Evolutionary conservation across 1,140 invertebrate genomes (phyloP), one percentile per base, ranked within the genome.

Genomic region (Anoplophora glabripennis): DNA sequence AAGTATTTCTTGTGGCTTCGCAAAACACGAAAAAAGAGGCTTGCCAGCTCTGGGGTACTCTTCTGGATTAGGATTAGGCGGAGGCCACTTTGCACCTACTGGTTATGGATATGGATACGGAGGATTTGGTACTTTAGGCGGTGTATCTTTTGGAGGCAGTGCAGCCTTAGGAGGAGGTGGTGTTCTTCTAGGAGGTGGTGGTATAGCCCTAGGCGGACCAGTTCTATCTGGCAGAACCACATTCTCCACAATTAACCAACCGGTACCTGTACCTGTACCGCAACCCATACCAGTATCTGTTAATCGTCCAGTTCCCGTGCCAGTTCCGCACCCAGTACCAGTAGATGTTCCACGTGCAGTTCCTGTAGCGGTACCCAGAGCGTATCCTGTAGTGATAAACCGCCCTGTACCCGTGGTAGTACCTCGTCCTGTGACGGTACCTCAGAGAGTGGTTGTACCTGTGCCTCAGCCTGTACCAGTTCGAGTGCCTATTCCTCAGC

Each of bases 181-280:
- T 8, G 10, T 12, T 17, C 7, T 14, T 51, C 10, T 8, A n/a
- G 48, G 48, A 17, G 8, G 1, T 3, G 2, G 2, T 12, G 38
- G 38, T 4, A 7, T n/a, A 3, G 38, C 15, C 2, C 4, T 17
- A 12, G n/a, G n/a, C 9, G 45, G 35, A 34, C 21, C 21, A 28
- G 5, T 28, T 28, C 3, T 28, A 28, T 28, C 21, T 75, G 42
- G 11, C 51, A 45, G 46, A 49, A 41, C 58, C 44, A n/a, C 44
- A 52, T 40, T 44, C 57, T 53, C 61, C 5, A 59, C 69, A 18
- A 7, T 41, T 4, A 41, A 41, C 15, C 63, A 65, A 10, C 59
- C 57, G 12, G 59, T 69, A 15, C 55, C 65, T 4, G 59, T 67
- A 12, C 15, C 58, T 4, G 52, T 55, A 15, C 66, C 68, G 12